Percentiles rank a stretch among this genome's conserved stretches.
phyloP scores from a whole-genome alignment of 2,797 vertebrate genomes.

The Acanthis flammea region DNA sequence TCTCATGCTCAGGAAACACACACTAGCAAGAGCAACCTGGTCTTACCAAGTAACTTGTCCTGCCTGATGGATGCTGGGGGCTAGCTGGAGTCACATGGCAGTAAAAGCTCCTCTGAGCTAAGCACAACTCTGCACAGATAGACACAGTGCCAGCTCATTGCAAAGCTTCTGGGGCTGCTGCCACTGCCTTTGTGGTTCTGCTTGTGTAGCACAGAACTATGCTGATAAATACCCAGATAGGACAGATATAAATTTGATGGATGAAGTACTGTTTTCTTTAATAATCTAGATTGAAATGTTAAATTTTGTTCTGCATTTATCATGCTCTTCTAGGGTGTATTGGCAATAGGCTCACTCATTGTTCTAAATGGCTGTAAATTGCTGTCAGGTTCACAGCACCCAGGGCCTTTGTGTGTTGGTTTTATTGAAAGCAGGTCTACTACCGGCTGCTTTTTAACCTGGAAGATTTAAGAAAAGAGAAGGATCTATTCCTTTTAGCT shows the following conservation, averaged over 20 bases:
- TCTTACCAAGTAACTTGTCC: not conserved
- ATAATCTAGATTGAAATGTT: constrained; percentile 7
- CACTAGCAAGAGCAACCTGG: not conserved
- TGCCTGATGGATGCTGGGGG: not conserved
- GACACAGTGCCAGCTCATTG: not conserved
- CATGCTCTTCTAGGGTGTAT: not conserved
- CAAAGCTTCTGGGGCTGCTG: not conserved
- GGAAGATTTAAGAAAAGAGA: not conserved
- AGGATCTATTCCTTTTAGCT: not conserved
- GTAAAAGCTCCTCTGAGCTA: not conserved
- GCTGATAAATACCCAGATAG: not conserved
- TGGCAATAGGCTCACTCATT: not conserved
- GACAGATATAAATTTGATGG: constrained; percentile 5
- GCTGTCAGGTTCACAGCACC: not conserved
- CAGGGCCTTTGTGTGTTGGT: not conserved
- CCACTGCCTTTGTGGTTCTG: not conserved
- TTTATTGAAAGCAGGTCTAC: not conserved
- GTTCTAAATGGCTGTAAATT: not conserved
- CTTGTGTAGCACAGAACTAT: not conserved
- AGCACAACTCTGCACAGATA: not conserved
- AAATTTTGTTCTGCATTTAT: constrained; percentile 7
- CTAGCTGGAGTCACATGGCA: not conserved
- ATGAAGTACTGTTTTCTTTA: constrained; percentile 28
- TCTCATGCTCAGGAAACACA: not conserved
- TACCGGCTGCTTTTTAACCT: not conserved